These are phyloP conservation scores for Micromys minutus DNA, from an alignment of 2,113 vertebrate species.

Conservation along the genomic window DNA sequence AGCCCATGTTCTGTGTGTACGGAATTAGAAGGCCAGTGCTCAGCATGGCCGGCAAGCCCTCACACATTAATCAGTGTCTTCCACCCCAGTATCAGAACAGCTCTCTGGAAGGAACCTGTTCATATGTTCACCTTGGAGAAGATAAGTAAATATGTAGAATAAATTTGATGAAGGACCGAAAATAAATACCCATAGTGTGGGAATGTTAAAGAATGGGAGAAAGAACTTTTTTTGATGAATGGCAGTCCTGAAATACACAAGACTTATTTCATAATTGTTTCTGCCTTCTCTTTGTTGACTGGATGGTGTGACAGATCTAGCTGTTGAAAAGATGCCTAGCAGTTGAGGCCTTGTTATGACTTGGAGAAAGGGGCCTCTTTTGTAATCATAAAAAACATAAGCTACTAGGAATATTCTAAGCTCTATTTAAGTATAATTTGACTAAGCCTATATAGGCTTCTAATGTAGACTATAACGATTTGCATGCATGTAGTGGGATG, in stretches of 20 bases:
- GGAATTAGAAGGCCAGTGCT: not conserved
- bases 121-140: not conserved
- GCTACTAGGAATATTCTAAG: not conserved
- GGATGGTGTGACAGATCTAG: not conserved
- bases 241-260: not conserved
- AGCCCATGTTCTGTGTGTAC: conserved; percentile 17
- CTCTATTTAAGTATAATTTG: not conserved
- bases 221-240: not conserved
- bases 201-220: not conserved
- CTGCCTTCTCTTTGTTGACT: not conserved
- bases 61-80: conserved; percentile 41
- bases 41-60: not conserved
- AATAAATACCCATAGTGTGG: not conserved
- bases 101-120: not conserved
- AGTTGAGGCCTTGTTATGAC: not conserved
- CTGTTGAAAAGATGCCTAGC: not conserved
- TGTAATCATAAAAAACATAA: not conserved
- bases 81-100: not conserved
- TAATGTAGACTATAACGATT: not conserved
- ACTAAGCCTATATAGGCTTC: not conserved
- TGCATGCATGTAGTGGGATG: not conserved
- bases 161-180: not conserved
- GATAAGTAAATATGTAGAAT: not conserved
- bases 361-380: not conserved
- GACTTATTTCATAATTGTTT: not conserved